These are phyloP conservation scores for Holothuria scabra DNA, from an alignment of 53 echinoderm and acorn worm species.

Conservation along the genomic window DNA sequence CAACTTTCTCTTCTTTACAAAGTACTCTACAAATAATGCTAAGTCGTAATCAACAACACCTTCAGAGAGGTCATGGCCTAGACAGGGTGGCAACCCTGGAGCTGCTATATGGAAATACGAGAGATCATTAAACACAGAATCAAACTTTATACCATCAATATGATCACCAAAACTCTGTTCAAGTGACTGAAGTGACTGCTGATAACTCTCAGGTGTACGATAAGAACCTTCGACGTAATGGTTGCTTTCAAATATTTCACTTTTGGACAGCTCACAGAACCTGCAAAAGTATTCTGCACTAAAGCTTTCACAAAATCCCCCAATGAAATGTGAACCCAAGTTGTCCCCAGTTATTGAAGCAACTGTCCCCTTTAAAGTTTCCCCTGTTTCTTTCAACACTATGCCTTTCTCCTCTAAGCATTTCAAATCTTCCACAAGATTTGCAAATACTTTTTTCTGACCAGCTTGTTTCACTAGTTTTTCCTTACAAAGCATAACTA, in stretches of 20 bases:
- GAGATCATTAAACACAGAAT: constrained; percentile 68
- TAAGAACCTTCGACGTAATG: no score
- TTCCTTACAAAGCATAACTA: constrained; percentile 67
- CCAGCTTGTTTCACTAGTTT: constrained; percentile 49
- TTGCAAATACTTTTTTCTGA: no score
- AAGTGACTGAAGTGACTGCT: no score
- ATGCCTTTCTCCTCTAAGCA: background rate
- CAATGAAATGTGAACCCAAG: constrained; percentile 18
- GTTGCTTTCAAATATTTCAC: background rate
- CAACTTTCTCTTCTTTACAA: constrained; percentile 58
- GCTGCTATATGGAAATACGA: constrained; percentile 64
- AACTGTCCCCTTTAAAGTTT: background rate
- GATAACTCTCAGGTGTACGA: no score
- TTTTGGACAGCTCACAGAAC: background rate
- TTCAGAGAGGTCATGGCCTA: constrained; percentile 75
- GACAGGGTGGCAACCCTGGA: constrained; percentile 71
- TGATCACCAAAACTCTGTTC: background rate
- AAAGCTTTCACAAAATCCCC: constrained; percentile 25
- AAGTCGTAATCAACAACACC: constrained; percentile 68
- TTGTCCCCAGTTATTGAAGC: constrained; percentile 15
- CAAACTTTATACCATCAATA: constrained; percentile 62
- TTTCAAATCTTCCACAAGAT: no score
- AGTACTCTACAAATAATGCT: constrained; percentile 62
- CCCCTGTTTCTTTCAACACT: background rate
- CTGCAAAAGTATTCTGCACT: background rate